Base-by-base conservation (phyloP, 1,140 invertebrate genomes). In the Holotrichia oblita region DNA sequence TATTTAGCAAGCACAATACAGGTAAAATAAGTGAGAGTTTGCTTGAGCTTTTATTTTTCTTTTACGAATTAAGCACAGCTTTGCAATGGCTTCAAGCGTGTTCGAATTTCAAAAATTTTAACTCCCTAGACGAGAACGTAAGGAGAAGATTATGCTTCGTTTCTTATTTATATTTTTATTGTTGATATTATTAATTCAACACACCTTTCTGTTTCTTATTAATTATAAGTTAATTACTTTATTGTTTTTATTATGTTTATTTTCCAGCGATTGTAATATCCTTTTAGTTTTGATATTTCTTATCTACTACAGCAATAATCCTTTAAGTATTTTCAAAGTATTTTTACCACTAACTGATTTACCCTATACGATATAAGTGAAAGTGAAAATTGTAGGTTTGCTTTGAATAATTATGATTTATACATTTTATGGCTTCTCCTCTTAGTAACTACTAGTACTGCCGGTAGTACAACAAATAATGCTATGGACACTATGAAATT, bases 91-190 rank as follows among this genome's bases (percentile, higher is more conserved):
- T 74, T 74, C 73, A 40, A 17, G 73, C 73, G 73, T 74, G 41
- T 74, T 74, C 61, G 24, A 69, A 69, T 69, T 69, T 22, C 20
- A 27, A 69, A 34, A 69, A 10, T 69, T 74, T 76, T 76, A 9
- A 76, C 75, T 76, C 75, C 75, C 75, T 76, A 76, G 75, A 76
- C 75, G 75, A 76, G 75, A 76, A 76, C 75, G 75, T n/a, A 76
- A 76, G 73, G 73, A 76, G 75, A 55, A 48, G 27, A 48, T 34
- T 34, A 55, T 76, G 75, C 41, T 48, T 44, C 75, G 17, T 76
- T 76, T 48, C 48, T 76, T 44, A 17, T 76, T 55, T 76, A 42
- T 14, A 27, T 76, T 76, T 40, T 44, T 14, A 41, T 44, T 74
- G 41, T 20, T 44, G 24, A 24, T 76, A 22, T 22, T 27, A 76